Evolutionary conservation across 2,888 invertebrate species (phyloP).

Genomic region (Portevinia maculata): DNA sequence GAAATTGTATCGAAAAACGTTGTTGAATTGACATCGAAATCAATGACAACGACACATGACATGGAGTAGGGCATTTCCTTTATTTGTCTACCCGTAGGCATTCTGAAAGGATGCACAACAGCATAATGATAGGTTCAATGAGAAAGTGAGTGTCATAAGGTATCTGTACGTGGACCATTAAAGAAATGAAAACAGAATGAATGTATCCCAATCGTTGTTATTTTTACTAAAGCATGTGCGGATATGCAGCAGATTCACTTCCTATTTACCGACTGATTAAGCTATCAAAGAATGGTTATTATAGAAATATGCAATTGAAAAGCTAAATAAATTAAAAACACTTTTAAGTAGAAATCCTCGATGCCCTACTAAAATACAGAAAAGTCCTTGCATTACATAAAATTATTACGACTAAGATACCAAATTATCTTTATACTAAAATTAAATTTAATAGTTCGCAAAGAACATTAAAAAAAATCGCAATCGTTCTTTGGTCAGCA

Average conservation of each 20-base stretch:
- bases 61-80: not conserved
- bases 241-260: not conserved
- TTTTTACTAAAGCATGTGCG: not conserved
- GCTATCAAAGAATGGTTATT: not conserved
- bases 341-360: no score
- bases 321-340: not conserved
- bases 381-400: no score
- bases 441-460: no score
- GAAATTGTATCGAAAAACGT: slow-evolving; percentile 41
- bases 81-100: slow-evolving; percentile 12
- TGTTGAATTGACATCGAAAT: slow-evolving; percentile 45
- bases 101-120: slow-evolving; percentile 35
- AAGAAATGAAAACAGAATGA: not conserved
- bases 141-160: not conserved
- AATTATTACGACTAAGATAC: no score
- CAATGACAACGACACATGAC: not conserved
- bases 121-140: slow-evolving; percentile 24
- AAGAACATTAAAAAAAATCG: no score
- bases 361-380: no score
- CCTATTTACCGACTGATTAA: slow-evolving; percentile 28
- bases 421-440: no score
- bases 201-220: not conserved
- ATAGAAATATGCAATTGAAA: slow-evolving; percentile 6
- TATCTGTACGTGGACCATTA: slow-evolving; percentile 6
- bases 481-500: no score